These are phyloP conservation scores for Spinibarbus caldwelli DNA, from an alignment of 2,797 vertebrate species.

Conservation along the genomic window DNA sequence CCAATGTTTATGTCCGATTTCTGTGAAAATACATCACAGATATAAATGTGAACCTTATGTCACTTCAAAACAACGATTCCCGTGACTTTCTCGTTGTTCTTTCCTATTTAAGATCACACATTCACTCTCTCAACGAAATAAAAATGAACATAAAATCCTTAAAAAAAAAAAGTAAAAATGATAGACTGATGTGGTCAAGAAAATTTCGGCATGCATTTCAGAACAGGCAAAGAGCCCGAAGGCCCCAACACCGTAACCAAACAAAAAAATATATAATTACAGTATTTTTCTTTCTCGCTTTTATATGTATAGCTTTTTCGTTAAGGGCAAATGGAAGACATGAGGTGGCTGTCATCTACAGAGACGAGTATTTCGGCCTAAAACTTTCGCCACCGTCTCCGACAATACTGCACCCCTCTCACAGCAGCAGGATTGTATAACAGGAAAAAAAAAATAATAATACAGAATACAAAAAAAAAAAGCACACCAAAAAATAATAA, in stretches of 20 bases:
- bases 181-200: conserved; percentile 57
- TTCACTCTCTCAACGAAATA: conserved; percentile 42
- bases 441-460: conserved; percentile 58
- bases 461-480: conserved; percentile 44
- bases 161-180: conserved; percentile 39
- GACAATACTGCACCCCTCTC: conserved; percentile 48
- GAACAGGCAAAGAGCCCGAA: conserved; percentile 53
- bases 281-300: conserved; percentile 32
- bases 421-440: conserved; percentile 61
- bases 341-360: conserved; percentile 68
- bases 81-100: neutral
- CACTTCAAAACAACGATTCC: neutral
- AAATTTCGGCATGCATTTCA: conserved; percentile 67
- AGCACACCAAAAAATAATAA: conserved; percentile 59
- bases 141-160: conserved; percentile 54
- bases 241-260: conserved; percentile 39
- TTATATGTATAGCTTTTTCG: conserved; percentile 1
- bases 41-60: neutral
- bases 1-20: neutral
- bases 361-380: conserved; percentile 63
- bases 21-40: neutral
- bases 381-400: conserved; percentile 52
- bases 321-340: conserved; percentile 74
- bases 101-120: neutral
- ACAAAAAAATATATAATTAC: conserved; percentile 49